Evolutionary conservation across 2,888 invertebrate genomes (phyloP).

Genomic region (Eristalis tenax): DNA sequence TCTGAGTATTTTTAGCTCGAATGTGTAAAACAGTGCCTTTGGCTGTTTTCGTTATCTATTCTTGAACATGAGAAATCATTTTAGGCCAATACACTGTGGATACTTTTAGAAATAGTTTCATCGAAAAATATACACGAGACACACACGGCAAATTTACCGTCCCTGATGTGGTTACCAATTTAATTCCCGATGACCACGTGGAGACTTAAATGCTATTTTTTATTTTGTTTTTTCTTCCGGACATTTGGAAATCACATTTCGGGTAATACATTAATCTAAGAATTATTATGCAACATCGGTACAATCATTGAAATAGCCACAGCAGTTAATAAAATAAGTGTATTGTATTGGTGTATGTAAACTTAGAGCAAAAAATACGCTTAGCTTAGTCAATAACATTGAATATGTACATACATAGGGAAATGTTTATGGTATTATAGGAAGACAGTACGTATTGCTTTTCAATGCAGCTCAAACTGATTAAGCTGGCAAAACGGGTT

Average conservation of each 20-base stretch:
- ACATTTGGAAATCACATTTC: background rate
- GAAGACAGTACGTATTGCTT: no score
- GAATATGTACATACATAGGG: no score
- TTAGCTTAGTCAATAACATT: no score
- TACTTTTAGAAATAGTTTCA: conserved; percentile 18
- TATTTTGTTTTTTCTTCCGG: background rate
- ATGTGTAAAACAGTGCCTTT: background rate
- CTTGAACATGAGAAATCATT: conserved; percentile 24
- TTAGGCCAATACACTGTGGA: conserved; percentile 11
- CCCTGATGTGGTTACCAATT: background rate
- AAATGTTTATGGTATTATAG: no score
- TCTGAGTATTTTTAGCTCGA: conserved; percentile 2
- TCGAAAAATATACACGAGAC: conserved; percentile 1
- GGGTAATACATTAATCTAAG: background rate
- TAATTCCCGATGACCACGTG: background rate
- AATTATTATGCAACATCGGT: background rate
- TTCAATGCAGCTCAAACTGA: no score
- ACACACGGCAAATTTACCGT: background rate
- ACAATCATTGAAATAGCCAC: background rate
- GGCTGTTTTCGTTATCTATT: conserved; percentile 6
- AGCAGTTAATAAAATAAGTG: no score
- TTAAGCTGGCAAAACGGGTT: no score
- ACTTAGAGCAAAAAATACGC: no score
- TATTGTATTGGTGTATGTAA: no score
- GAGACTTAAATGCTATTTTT: background rate